These are phyloP conservation scores for Dufourea novaeangliae DNA, from an alignment of 1,140 invertebrate species.

Conservation along the genomic window DNA sequence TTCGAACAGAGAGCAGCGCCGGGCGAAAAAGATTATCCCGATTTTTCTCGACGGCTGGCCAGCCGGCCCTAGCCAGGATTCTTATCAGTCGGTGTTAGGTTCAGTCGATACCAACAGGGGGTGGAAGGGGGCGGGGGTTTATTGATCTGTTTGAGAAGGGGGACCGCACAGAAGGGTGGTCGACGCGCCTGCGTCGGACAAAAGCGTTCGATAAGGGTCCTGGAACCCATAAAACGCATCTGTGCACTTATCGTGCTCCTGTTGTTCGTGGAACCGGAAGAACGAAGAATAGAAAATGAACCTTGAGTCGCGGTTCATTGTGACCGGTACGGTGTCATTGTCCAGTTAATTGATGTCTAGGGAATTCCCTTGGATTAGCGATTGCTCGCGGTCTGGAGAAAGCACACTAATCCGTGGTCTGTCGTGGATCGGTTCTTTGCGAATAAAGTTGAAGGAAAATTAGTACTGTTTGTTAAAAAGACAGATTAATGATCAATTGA, in stretches of 20 bases:
- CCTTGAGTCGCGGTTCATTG: not conserved
- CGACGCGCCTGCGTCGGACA: constrained; percentile 58
- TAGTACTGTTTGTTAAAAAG: too few species aligned
- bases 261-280: not conserved
- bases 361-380: not conserved
- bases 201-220: constrained; percentile 57
- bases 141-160: constrained; percentile 52
- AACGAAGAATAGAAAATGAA: not conserved
- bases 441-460: too few species aligned
- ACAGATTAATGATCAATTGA: too few species aligned
- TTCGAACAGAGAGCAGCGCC: constrained; percentile 18
- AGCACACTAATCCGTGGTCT: too few species aligned
- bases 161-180: constrained; percentile 24
- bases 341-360: too few species aligned
- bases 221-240: constrained; percentile 36
- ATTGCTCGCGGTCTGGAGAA: too few species aligned
- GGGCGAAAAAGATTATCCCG: not conserved
- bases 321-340: not conserved
- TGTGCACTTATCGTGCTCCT: constrained; percentile 11
- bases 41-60: constrained; percentile 27
- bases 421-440: too few species aligned
- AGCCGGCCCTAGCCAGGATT: not conserved
- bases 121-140: constrained; percentile 17
- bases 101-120: constrained; percentile 36
- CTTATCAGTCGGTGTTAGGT: not conserved